Percentiles rank a stretch among this genome's conserved stretches.
phyloP scores from a whole-genome alignment of 2,888 invertebrate genomes.

The Troides oblongomaculatus region DNA sequence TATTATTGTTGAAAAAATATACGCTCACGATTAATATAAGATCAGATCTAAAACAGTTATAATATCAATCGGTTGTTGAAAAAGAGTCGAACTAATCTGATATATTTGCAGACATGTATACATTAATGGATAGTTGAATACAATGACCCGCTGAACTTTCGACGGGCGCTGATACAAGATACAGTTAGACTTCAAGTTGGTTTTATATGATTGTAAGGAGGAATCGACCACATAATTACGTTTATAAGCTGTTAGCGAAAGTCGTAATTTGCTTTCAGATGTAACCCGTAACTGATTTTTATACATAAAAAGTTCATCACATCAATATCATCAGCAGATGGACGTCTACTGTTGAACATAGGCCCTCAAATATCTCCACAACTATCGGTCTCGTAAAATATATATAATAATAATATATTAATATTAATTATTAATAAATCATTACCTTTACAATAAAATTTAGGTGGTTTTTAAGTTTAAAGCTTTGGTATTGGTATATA shows the following conservation, averaged over 20 bases:
- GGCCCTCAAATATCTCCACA: too few relatives aligned
- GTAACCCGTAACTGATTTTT: background rate
- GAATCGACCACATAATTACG: conserved; percentile 8
- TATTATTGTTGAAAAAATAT: background rate
- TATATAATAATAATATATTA: too few relatives aligned
- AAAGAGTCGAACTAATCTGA: background rate
- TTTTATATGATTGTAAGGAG: conserved; percentile 4
- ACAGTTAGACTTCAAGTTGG: conserved; percentile 9
- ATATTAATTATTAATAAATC: too few relatives aligned
- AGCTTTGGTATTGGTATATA: too few relatives aligned
- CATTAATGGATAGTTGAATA: background rate
- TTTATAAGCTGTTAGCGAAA: conserved; percentile 14
- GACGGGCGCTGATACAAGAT: conserved; percentile 1
- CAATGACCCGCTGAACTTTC: background rate
- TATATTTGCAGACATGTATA: background rate
- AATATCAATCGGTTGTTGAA: background rate
- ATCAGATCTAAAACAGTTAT: background rate
- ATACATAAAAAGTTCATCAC: background rate
- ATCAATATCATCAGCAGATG: too few relatives aligned
- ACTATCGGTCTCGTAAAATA: too few relatives aligned
- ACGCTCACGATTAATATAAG: background rate
- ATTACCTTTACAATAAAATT: too few relatives aligned
- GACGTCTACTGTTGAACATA: too few relatives aligned
- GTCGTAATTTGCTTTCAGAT: conserved; percentile 2
- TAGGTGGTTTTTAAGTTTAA: too few relatives aligned